A percentile compares a stretch with the other conserved stretches of the same genome.
Conservation (phyloP, 2,888 invertebrate species). For the Caenorhabditis doughertyi region DNA sequence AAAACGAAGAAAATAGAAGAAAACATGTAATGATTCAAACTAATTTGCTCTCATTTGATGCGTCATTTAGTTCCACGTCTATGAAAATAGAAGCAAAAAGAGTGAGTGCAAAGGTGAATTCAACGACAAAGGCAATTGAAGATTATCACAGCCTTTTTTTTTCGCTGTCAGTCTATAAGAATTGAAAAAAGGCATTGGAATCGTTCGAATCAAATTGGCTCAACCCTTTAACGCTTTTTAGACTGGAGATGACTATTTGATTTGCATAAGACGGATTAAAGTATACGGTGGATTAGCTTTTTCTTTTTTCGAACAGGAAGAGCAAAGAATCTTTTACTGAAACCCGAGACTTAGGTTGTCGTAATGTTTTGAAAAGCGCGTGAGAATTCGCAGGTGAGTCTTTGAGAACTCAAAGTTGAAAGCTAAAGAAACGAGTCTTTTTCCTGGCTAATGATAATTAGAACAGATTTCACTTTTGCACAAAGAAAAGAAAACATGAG, state of each 20-base stretch:
- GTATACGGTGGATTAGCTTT: slow-evolving; percentile 38
- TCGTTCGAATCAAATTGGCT: slow-evolving; percentile 28
- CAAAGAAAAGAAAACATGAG: slow-evolving; percentile 22
- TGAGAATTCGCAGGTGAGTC: slow-evolving; percentile 56
- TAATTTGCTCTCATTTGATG: slow-evolving; percentile 45
- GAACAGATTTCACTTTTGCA: slow-evolving; percentile 40
- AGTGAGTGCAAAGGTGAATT: slow-evolving; percentile 34
- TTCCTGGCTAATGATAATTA: slow-evolving; percentile 49
- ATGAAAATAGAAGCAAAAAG: slow-evolving; percentile 17
- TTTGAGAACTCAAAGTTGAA: slow-evolving; percentile 26
- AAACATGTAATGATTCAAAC: slow-evolving; percentile 49
- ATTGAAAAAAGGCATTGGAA: background rate
- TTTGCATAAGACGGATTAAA: slow-evolving; percentile 48
- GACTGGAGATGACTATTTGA: slow-evolving; percentile 31
- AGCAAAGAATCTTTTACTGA: slow-evolving; percentile 55
- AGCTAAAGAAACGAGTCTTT: slow-evolving; percentile 13
- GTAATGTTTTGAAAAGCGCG: slow-evolving; percentile 57
- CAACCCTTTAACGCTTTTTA: background rate
- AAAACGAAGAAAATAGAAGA: slow-evolving; percentile 19
- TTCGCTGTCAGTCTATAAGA: background rate
- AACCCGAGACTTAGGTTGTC: slow-evolving; percentile 39
- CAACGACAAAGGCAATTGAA: slow-evolving; percentile 13
- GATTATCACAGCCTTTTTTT: slow-evolving; percentile 44
- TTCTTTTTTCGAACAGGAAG: background rate
- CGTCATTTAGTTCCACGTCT: slow-evolving; percentile 36